A percentile compares a stretch with the other conserved stretches of the same genome.
phyloP scores from a whole-genome alignment of 2,888 invertebrate species.

The Aplocera efformata region DNA sequence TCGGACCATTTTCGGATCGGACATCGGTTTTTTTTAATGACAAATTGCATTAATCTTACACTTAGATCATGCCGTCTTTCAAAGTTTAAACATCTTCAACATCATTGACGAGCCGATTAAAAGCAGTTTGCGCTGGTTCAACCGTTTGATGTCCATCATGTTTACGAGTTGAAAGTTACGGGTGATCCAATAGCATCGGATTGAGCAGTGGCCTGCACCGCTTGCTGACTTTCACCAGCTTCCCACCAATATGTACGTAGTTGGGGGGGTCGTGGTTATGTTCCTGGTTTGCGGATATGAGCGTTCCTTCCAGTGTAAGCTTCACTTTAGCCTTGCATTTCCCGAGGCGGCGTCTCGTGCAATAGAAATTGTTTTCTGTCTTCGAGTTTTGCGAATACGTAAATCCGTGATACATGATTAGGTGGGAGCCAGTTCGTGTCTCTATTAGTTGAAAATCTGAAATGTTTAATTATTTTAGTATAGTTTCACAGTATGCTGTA shows the following conservation, averaged over 20 bases:
- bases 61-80: too few relatives aligned
- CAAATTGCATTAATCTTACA: too few relatives aligned
- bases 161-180: too few relatives aligned
- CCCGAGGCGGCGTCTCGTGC: conserved; percentile 35
- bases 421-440: conserved; percentile 22
- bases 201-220: not conserved
- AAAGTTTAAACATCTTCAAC: too few relatives aligned
- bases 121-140: too few relatives aligned
- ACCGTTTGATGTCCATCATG: too few relatives aligned
- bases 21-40: too few relatives aligned
- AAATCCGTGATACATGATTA: conserved; percentile 35
- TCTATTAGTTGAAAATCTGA: conserved; percentile 15
- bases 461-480: too few relatives aligned
- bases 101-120: too few relatives aligned
- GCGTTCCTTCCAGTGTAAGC: conserved; percentile 7
- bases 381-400: conserved; percentile 35
- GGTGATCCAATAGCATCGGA: not conserved
- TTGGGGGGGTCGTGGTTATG: conserved; percentile 25
- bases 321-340: conserved; percentile 37
- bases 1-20: too few relatives aligned
- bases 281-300: not conserved
- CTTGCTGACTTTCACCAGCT: conserved; percentile 7
- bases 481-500: too few relatives aligned
- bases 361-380: conserved; percentile 32
- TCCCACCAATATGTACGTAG: conserved; percentile 13